Conservation (phyloP, 2,113 vertebrate genomes). For the Pygoscelis antarcticus region DNA sequence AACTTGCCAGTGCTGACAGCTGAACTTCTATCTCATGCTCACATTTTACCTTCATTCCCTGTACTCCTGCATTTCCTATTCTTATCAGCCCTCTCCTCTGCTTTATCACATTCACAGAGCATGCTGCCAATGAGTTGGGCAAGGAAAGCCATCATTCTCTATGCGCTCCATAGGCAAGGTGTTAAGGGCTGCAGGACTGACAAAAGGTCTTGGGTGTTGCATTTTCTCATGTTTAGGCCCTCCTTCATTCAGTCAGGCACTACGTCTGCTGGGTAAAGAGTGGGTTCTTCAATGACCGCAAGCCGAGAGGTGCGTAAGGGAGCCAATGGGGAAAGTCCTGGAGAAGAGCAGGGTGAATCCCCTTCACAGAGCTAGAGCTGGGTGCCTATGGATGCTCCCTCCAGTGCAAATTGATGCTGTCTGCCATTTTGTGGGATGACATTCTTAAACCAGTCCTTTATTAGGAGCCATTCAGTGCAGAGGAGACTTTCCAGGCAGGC, state of each 20-base stretch:
- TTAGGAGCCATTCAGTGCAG: not conserved
- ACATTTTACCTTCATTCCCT: not conserved
- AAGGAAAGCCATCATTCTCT: not conserved
- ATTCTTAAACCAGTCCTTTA: not conserved
- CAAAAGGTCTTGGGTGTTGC: not conserved
- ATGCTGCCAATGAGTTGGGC: fast-evolving
- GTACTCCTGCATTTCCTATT: not conserved
- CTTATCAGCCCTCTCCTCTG: not conserved
- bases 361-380: not conserved
- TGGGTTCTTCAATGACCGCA: not conserved
- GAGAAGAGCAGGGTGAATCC: not conserved
- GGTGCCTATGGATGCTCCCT: not conserved
- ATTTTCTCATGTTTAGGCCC: not conserved
- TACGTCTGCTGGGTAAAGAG: not conserved
- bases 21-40: not conserved
- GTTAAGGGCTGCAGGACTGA: not conserved
- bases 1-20: not conserved
- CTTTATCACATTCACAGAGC: not conserved
- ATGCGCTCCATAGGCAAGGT: not conserved
- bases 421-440: not conserved
- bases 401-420: not conserved
- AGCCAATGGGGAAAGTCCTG: fast-evolving
- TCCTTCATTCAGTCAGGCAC: not conserved
- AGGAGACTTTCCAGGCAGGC: not conserved
- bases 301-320: fast-evolving